Base-by-base conservation (phyloP, 2,113 vertebrate species). In the Accipiter virgatus region DNA sequence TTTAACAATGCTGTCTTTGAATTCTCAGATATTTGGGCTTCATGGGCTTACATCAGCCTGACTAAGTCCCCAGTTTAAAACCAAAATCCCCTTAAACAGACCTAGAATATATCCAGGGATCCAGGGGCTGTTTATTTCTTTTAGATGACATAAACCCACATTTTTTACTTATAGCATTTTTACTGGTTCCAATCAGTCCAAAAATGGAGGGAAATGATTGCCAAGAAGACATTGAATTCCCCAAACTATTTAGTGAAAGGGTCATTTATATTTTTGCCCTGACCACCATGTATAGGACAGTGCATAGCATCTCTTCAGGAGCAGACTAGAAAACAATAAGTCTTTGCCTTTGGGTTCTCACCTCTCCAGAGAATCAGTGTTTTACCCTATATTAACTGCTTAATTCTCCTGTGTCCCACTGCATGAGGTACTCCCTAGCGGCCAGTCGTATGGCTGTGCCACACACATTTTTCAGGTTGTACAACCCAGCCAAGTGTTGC, bases 91-190 rank as follows among this genome's bases (percentile, higher is more conserved):
- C 22, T 92, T 72, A 90, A 88, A 79, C 26, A 77, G 52, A 13
- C 19, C 48, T 90, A 62, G 66, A 88, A 70, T 9, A 81, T 92
- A 67, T 42, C 36, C 88, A 87, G 62, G 7, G 52, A 68, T 80
- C 42, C 88, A 81, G 55, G 43, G 95, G 36, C 52, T 91, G 66
- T 91, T 91, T 93, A 79, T 90, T 97, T 83, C n/a, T 84, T 79
- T 90, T 81, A 55, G 48, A 80, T 90, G 7, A 42, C 19, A 62
- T 48, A 65, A 61, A 81, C 5, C 9, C 34, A 32, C 25, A 32
- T 38, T 81, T 95, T 95, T 70, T 75, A 94, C 83, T 91, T 92
- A 55, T 42, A 80, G 18, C 9, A 36, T 65, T 88, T 80, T 82
- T 88, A 73, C 62, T 68, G 36, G 32, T 91, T 97, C 61, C 8